Conservation (phyloP, 2,797 vertebrate genomes). For the Sebastes taczanowskii region DNA sequence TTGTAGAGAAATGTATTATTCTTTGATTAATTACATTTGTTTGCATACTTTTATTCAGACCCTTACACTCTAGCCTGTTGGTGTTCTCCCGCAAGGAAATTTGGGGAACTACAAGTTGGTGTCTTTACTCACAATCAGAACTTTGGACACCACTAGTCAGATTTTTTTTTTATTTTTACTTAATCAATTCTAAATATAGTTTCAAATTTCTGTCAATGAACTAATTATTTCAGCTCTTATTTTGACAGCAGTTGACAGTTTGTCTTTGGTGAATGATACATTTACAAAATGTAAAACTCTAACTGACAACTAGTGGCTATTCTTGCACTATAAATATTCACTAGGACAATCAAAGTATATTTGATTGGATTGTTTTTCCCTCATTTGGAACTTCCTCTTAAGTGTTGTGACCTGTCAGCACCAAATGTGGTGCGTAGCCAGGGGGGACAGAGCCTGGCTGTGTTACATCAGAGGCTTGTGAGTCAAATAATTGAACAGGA, state of each 20-base stretch:
- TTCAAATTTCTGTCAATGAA: neutral
- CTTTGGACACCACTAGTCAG: neutral
- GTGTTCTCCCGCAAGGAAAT: neutral
- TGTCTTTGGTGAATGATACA: neutral
- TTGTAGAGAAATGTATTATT: neutral
- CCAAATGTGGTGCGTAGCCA: neutral
- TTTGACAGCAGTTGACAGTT: neutral
- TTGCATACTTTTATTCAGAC: neutral
- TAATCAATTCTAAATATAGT: neutral
- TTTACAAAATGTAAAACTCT: neutral
- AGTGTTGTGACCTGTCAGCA: neutral
- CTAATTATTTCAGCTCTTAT: neutral
- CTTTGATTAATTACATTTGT: neutral
- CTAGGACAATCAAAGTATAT: neutral
- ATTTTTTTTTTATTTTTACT: no score
- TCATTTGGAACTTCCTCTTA: neutral
- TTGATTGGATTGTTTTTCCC: neutral
- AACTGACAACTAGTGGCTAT: rapidly evolving
- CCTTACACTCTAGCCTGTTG: neutral
- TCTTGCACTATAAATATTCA: neutral
- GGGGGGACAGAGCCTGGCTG: neutral
- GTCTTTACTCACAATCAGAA: neutral
- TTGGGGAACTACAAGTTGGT: neutral
- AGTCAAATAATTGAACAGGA: slow-evolving; percentile 27
- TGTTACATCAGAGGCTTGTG: slow-evolving; percentile 44